A percentile compares a stretch with the other conserved stretches of the same genome.
Conservation (phyloP, 1,140 invertebrate genomes). For the Drosophila sproati region DNA sequence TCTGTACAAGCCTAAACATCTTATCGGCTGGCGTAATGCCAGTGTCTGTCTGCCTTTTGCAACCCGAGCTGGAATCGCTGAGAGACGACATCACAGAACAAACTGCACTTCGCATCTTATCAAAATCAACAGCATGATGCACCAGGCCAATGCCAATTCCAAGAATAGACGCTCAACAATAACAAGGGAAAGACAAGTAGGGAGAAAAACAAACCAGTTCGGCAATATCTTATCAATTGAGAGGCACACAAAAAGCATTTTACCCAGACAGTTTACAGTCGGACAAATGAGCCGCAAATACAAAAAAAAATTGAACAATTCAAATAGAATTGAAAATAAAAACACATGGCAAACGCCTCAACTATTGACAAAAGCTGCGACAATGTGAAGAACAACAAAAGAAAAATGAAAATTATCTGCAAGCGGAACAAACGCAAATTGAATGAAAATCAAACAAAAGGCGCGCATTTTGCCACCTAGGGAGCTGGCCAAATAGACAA, state of each 20-base stretch:
- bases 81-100: not conserved
- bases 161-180: slow-evolving; percentile 23
- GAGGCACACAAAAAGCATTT: slow-evolving; percentile 8
- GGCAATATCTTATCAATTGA: slow-evolving; percentile 56
- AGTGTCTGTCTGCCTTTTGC: slow-evolving; percentile 47
- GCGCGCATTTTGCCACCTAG: slow-evolving; percentile 61
- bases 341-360: slow-evolving; percentile 29
- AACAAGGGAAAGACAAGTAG: slow-evolving; percentile 7
- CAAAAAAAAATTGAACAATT: slow-evolving; percentile 40
- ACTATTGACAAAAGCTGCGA: slow-evolving; percentile 25
- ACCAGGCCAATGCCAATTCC: slow-evolving; percentile 33
- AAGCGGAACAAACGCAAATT: slow-evolving; percentile 66
- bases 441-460: slow-evolving; percentile 62
- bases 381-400: slow-evolving; percentile 24
- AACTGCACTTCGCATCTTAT: slow-evolving; percentile 36
- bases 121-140: slow-evolving; percentile 31
- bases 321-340: slow-evolving; percentile 33
- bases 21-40: slow-evolving; percentile 39
- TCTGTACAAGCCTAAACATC: not conserved
- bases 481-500: slow-evolving; percentile 17
- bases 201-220: slow-evolving; percentile 25
- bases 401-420: slow-evolving; percentile 49
- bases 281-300: slow-evolving; percentile 60
- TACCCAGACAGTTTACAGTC: not conserved
- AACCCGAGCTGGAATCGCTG: slow-evolving; percentile 38